Conservation (phyloP, 2,113 vertebrate species). For the Coreoperca whiteheadi region DNA sequence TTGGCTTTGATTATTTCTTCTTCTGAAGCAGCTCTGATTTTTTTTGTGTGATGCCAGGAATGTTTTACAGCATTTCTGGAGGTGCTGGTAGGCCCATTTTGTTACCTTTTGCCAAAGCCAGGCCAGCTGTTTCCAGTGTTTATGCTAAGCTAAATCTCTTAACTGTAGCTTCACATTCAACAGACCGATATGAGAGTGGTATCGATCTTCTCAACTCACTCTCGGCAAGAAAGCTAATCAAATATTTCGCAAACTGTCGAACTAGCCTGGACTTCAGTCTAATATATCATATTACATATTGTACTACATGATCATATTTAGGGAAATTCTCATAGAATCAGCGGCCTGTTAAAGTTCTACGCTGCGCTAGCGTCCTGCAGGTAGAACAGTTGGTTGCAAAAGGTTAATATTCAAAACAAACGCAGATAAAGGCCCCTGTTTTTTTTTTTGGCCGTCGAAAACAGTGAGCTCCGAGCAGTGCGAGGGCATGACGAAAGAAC, state of each 20-base stretch:
- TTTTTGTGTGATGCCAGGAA: too few species aligned
- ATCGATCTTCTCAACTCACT: too few species aligned
- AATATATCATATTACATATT: not conserved
- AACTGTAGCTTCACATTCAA: not conserved
- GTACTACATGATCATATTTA: not conserved
- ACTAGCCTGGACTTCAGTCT: not conserved
- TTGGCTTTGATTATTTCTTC: not conserved
- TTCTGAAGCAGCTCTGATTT: too few species aligned
- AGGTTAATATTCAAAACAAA: not conserved
- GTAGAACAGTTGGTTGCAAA: not conserved
- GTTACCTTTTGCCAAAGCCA: not conserved
- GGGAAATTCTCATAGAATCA: not conserved
- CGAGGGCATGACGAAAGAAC: not conserved
- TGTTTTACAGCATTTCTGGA: too few species aligned
- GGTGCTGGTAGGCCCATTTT: not conserved
- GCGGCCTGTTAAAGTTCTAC: too few species aligned
- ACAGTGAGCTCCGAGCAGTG: too few species aligned
- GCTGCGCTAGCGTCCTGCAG: not conserved
- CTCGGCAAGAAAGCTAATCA: too few species aligned
- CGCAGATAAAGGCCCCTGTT: too few species aligned
- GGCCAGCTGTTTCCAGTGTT: not conserved
- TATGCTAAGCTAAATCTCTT: not conserved
- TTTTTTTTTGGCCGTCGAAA: too few species aligned
- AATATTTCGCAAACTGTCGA: too few species aligned
- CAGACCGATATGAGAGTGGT: not conserved